Base-by-base conservation (phyloP, 2,797 vertebrate species). In the Sparus aurata region DNA sequence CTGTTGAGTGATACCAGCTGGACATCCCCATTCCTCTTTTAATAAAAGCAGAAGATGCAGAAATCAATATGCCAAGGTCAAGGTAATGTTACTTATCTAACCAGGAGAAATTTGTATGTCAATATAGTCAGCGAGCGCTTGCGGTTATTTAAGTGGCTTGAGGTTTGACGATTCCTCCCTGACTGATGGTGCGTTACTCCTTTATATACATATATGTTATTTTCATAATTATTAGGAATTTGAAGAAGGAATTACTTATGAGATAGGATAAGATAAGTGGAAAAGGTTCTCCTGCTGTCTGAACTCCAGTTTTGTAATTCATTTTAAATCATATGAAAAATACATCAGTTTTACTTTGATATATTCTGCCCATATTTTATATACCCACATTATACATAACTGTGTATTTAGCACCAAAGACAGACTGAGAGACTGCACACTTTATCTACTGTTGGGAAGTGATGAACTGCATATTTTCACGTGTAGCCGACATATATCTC, bases 21-120 rank as follows among this genome's bases (percentile, higher is more conserved):
- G 79, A 85, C 76, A 80, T 67, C 80, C 30, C 77, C 85, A 87
- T 84, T 89, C 54, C 70, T 87, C 81, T 89, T 83, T 87, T 74
- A 90, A 88, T 88, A 79, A 88, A 75, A 79, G 58, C 4, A 82
- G 75, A 85, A 83, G 76, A 85, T 82, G 59, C 65, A 79, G 62
- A 87, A 89, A 91, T 94, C 93, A 84, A 93, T 94, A 90, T 30
- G 75, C 78, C 90, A 94, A 94, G 91, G 93, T 94, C 91, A 90
- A 83, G 83, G 69, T 90, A 89, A 90, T 90, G 77, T 87, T 88
- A 75, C 83, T 91, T 82, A 93, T 91, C 86, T 84, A 82, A 73
- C 72, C 57, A 76, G 67, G 66, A 85, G 80, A 92, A 91, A 91
- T 92, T 69, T 92, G 79, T 79, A 85, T 87, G 85, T 91, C 89